Conservation (phyloP, 2,113 vertebrate species). For the Gila orcuttii region DNA sequence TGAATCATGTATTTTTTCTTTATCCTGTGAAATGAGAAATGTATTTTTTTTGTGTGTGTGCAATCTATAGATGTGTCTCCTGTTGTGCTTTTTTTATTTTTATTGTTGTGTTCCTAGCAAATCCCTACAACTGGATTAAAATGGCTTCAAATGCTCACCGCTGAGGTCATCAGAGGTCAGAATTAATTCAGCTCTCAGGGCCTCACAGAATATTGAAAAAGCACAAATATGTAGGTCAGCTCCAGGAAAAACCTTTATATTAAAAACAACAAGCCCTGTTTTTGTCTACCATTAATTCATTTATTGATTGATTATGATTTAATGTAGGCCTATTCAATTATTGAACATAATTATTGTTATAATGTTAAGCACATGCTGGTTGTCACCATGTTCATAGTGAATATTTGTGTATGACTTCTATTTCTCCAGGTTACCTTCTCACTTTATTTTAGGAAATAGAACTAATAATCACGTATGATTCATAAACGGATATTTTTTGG, state of each 20-base stretch:
- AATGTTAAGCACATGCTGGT: background rate
- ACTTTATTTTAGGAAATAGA: background rate
- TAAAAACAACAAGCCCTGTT: background rate
- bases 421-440: background rate
- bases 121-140: constrained; percentile 52
- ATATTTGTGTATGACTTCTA: background rate
- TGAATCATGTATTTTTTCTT: background rate
- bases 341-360: background rate
- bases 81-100: constrained; percentile 19
- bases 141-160: constrained; percentile 47
- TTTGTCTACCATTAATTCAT: background rate
- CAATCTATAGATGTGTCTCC: background rate
- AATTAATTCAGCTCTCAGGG: constrained; percentile 39
- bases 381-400: background rate
- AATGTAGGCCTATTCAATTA: background rate
- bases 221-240: constrained; percentile 25
- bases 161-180: constrained; percentile 43
- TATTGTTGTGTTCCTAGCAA: background rate
- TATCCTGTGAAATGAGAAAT: background rate
- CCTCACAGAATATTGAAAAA: background rate
- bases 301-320: background rate
- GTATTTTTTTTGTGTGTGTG: background rate
- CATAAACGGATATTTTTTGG: background rate
- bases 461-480: background rate
- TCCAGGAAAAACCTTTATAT: background rate